Conservation (phyloP, 1,140 invertebrate species). For the Mylabris phalerata region DNA sequence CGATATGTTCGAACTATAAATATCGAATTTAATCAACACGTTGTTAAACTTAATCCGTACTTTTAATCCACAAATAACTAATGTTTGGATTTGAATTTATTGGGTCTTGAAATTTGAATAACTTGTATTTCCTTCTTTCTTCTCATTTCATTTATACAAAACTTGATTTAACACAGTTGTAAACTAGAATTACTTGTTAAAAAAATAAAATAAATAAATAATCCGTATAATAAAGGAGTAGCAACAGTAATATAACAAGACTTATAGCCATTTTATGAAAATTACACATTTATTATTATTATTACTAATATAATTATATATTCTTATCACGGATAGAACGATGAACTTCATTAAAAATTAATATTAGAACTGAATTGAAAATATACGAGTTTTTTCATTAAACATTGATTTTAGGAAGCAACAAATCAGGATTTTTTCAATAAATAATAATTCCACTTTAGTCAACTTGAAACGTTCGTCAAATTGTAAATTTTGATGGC, state of each 20-base stretch:
- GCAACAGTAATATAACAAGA: background rate
- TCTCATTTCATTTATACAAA: constrained; percentile 4
- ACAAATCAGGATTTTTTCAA: no score
- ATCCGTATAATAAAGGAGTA: background rate
- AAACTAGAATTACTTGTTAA: constrained; percentile 9
- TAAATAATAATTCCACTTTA: no score
- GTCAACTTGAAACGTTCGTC: no score
- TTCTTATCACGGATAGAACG: background rate
- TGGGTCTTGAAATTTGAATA: constrained; percentile 20
- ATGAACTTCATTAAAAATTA: constrained; percentile 8
- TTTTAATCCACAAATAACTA: background rate
- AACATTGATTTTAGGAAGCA: no score
- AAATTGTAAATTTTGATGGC: no score
- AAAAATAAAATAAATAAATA: background rate
- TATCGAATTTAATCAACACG: constrained; percentile 19
- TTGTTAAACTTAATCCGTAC: constrained; percentile 17
- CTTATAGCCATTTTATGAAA: constrained; percentile 11
- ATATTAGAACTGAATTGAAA: background rate
- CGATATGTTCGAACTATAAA: constrained; percentile 6
- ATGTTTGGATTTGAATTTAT: constrained; percentile 13
- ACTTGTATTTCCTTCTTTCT: constrained; percentile 4
- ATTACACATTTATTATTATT: constrained; percentile 4
- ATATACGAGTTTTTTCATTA: no score
- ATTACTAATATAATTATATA: constrained; percentile 5
- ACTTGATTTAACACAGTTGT: constrained; percentile 14